phyloP scores from a whole-genome alignment of 1,140 invertebrate genomes.

The Heterodera carotae region DNA sequence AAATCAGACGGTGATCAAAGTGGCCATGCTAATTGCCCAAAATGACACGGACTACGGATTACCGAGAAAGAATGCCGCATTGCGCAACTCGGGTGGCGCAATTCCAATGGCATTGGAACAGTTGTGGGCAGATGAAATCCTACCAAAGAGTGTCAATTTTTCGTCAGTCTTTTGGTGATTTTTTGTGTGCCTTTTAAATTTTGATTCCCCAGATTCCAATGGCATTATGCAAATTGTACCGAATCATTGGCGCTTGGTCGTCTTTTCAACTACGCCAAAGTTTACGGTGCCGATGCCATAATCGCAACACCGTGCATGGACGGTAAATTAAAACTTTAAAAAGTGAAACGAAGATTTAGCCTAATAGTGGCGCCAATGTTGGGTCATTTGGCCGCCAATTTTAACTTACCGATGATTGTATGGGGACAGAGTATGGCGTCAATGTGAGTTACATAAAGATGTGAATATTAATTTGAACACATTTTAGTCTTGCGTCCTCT shows the following conservation, averaged over 20 bases:
- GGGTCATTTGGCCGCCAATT: not conserved
- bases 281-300: not conserved
- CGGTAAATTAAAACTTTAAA: not conserved
- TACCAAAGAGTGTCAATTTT: not conserved
- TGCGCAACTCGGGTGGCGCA: not conserved
- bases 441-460: not conserved
- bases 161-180: not conserved
- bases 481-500: no score
- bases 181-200: no score
- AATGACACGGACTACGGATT: not conserved
- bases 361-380: not conserved
- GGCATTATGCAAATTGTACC: not conserved
- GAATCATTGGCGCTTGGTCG: not conserved
- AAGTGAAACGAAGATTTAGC: not conserved
- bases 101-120: slow-evolving; percentile 1
- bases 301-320: not conserved
- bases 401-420: not conserved
- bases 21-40: not conserved
- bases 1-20: not conserved
- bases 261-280: not conserved
- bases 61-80: not conserved
- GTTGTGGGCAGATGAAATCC: not conserved
- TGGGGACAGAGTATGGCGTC: slow-evolving; percentile 1
- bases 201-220: not conserved
- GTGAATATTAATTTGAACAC: no score